Conservation (phyloP, 2,113 vertebrate genomes). For the Lycaon pictus region DNA sequence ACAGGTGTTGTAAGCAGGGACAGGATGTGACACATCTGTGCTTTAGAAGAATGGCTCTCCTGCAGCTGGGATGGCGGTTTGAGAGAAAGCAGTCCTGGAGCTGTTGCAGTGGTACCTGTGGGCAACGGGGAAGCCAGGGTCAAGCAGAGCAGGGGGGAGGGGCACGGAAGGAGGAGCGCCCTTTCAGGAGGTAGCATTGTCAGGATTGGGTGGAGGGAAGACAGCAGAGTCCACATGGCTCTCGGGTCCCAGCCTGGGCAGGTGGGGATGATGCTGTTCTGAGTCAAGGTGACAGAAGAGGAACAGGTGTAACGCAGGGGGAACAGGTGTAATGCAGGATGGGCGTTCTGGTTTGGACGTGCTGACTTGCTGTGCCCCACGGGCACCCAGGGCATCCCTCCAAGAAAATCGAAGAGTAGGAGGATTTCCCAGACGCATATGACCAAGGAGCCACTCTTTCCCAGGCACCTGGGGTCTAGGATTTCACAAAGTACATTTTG, state of each 20-base stretch:
- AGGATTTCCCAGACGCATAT: not conserved
- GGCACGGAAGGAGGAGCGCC: not conserved
- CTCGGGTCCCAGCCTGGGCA: not conserved
- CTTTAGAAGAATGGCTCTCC: not conserved
- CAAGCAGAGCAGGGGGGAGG: accelerated
- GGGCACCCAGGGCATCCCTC: not conserved
- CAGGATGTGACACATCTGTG: not conserved
- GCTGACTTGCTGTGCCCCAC: not conserved
- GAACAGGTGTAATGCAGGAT: not conserved
- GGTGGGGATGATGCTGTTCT: too few relatives aligned
- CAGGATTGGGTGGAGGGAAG: not conserved
- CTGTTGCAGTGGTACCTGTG: not conserved
- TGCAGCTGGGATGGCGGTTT: not conserved
- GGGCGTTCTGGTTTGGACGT: too few relatives aligned
- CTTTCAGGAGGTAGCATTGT: not conserved
- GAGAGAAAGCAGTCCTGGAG: not conserved
- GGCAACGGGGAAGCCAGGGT: too few relatives aligned
- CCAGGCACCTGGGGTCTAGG: not conserved
- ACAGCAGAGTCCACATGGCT: not conserved
- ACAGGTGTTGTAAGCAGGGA: not conserved
- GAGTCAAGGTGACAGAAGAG: accelerated
- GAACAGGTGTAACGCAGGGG: not conserved
- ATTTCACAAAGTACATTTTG: not conserved
- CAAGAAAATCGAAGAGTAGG: not conserved
- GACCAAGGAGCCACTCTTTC: not conserved